Base-by-base conservation (phyloP, 2,888 invertebrate species). In the Tenthredo mesomela region DNA sequence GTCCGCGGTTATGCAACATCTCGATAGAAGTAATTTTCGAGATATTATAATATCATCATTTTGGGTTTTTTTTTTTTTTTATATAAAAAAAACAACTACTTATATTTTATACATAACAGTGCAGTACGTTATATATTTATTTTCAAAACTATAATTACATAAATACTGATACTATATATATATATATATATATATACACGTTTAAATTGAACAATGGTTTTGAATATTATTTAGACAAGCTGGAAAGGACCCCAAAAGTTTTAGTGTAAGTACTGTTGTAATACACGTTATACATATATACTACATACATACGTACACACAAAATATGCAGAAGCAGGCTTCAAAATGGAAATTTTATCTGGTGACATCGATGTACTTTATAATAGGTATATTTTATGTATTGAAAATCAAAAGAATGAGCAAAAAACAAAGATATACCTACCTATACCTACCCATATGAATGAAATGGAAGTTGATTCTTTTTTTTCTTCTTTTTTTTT, bases 161-260 rank as follows among this genome's bases (percentile, higher is more conserved):
- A 37, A 25, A 25, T 37, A 25, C 70, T 37, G 70, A 70, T 70
- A 70, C 9, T 70, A 67, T 67, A 37, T n/a, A 37, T n/a, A 37
- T n/a, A n/a, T 70, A 67, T 67, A 37, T n/a, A 37, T n/a, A 37
- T 70, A 67, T 67, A 37, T n/a, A 37, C 9, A 37, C 12, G n/a
- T 61, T 61, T 25, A 12, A 10, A 61, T 21, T 12, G 61, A 25
- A 12, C 3, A 25, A 61, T 21, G 25, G 61, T 61, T 61, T 61
- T 21, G 18, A 70, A 29, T 70, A 12, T 70, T 33, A 75, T 18
- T 25, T 75, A 15, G 43, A 75, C 43, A 29, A 75, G 47, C 25
- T 75, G 47, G 25, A 75, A 25, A 75, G 75, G 75, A 75, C 75
- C 75, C 75, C 25, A 75, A 75, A 75, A n/a, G n/a, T 75, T 75